Evolutionary conservation across 2,797 vertebrate genomes (phyloP).

Genomic region (Cyclura pinguis): DNA sequence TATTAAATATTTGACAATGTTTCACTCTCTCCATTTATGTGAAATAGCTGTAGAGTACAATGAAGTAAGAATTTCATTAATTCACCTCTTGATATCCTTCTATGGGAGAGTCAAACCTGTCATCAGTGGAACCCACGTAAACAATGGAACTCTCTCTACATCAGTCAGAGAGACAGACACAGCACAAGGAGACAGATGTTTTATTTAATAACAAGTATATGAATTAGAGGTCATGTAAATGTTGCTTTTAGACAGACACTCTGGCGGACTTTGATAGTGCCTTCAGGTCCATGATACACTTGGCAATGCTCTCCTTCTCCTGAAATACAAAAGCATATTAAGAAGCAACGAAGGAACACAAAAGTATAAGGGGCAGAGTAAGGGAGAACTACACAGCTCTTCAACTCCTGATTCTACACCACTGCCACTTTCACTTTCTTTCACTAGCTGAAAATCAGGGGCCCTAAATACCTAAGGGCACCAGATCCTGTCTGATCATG

Average conservation of each 20-base stretch:
- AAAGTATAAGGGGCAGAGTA: accelerated
- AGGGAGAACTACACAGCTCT: not conserved
- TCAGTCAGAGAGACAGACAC: not conserved
- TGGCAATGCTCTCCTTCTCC: constrained; percentile 95
- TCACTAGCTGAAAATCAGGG: not conserved
- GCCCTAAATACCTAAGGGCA: too few relatives aligned
- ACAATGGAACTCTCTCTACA: not conserved
- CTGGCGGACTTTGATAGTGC: constrained; percentile 84
- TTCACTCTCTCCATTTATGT: not conserved
- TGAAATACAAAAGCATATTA: constrained; percentile 72
- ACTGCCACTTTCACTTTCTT: not conserved
- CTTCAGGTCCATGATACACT: constrained; percentile 94
- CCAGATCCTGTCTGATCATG: too few relatives aligned
- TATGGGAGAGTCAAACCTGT: not conserved
- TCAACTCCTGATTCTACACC: not conserved
- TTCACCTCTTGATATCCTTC: not conserved
- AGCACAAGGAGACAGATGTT: constrained; percentile 38
- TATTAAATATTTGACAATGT: not conserved
- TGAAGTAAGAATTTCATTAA: not conserved
- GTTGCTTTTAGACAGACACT: constrained; percentile 58
- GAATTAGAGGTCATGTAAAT: constrained; percentile 8
- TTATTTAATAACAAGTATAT: constrained; percentile 64
- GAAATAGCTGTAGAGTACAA: not conserved
- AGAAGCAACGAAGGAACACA: not conserved
- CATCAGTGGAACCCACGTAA: not conserved